phyloP scores from a whole-genome alignment of 2,888 invertebrate genomes.

The Drosophila emarginata region DNA sequence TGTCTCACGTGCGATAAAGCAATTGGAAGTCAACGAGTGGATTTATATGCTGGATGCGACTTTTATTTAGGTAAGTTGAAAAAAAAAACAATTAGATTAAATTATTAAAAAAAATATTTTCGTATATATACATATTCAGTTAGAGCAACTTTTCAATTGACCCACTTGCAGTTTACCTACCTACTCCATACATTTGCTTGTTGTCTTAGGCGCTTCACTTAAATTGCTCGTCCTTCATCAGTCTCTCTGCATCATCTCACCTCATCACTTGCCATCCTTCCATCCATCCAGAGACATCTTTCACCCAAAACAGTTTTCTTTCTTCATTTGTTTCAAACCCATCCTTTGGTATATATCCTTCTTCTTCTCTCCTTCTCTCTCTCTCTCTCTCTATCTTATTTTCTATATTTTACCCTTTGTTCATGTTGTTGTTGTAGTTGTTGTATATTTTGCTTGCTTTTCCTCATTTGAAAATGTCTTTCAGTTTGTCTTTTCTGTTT shows the following conservation, averaged over 20 bases:
- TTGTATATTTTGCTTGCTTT: conserved; percentile 22
- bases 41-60: not conserved
- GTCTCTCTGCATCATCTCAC: conserved; percentile 44
- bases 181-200: conserved; percentile 22
- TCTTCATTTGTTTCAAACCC: conserved; percentile 3
- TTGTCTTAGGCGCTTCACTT: conserved; percentile 34
- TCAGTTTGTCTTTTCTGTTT: conserved; percentile 62
- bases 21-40: not conserved
- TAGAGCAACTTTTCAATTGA: not conserved
- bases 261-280: conserved; percentile 30
- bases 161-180: not conserved
- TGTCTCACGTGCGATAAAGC: not conserved
- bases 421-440: not conserved
- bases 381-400: not conserved
- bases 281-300: conserved; percentile 5
- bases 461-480: conserved; percentile 54
- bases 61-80: not conserved
- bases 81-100: not conserved
- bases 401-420: conserved; percentile 10
- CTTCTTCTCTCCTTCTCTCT: not conserved
- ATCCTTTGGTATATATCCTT: not conserved
- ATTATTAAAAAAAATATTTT: too few relatives aligned
- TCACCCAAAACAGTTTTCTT: conserved; percentile 6
- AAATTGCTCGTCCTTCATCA: conserved; percentile 39
- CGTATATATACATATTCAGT: too few relatives aligned